Percentiles rank a stretch among this genome's conserved stretches.
Evolutionary conservation across 2,113 vertebrate species (phyloP).

Genomic region (Lagopus leucura): DNA sequence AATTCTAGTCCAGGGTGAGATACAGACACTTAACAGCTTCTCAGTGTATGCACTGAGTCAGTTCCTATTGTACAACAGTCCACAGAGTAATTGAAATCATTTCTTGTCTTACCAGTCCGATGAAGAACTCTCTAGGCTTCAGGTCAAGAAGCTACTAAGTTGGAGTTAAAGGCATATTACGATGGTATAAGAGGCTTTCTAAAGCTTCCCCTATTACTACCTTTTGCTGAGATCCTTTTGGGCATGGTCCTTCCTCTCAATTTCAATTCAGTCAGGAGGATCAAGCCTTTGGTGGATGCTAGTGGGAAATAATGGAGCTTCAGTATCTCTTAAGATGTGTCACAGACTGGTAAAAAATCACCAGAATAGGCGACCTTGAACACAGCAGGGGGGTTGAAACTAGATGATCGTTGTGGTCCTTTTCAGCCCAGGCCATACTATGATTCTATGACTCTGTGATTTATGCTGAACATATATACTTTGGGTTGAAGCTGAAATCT

Average conservation of each 20-base stretch:
- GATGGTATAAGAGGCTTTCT: not conserved
- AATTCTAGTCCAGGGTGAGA: not conserved
- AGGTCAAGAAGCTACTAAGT: not conserved
- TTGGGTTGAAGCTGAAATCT: not conserved
- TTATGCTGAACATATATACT: not conserved
- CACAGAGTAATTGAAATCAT: slow-evolving; percentile 13
- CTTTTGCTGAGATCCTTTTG: fast-evolving
- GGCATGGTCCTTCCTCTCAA: not conserved
- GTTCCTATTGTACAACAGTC: not conserved
- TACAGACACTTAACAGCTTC: slow-evolving; percentile 33
- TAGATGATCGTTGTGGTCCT: no score
- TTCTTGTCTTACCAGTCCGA: not conserved
- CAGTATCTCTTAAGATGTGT: not conserved
- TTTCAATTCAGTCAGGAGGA: not conserved
- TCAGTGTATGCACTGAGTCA: fast-evolving
- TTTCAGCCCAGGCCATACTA: no score
- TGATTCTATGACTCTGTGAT: no score
- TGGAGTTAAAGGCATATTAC: not conserved
- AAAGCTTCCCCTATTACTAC: not conserved
- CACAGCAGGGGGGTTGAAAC: no score
- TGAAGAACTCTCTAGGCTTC: not conserved
- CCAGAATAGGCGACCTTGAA: not conserved
- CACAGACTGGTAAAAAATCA: not conserved
- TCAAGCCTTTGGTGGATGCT: not conserved
- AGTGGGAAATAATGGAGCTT: not conserved